Evolutionary conservation across 1,140 invertebrate species (phyloP), one percentile per base, ranked within the genome.

Genomic region (Holotrichia oblita): DNA sequence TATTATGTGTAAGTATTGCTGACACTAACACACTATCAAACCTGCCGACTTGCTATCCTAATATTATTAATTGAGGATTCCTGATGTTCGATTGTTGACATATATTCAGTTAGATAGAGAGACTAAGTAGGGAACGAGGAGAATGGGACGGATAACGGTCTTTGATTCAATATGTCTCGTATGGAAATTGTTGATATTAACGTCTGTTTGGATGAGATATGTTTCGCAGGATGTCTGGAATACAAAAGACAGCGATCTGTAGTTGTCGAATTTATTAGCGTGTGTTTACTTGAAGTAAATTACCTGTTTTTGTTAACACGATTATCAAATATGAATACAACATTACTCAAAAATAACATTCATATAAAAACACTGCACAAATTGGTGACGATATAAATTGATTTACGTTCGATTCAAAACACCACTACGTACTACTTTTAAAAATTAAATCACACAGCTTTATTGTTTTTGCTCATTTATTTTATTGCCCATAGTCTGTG

Each of bases 41-140:
- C 48, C 48, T 55, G 17, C 48, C 48, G 48, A 55, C 48, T 55
- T 55, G 48, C 48, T 55, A 55, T 55, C 17, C 48, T 55, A 55
- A 55, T 55, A 55, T 55, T 55, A 55, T 55, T 55, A 55, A 55
- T 55, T 55, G 48, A 55, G 48, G 48, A 55, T 55, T 55, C 48
- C 48, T 55, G 48, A 17, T 17, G 48, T 55, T 55, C 48, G 48
- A 55, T 55, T 55, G 48, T 55, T 55, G 48, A 55, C 48, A 55
- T 55, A 55, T 55, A 55, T 55, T 14, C 17, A 55, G 14, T 6
- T 17, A 17, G 14, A 55, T 55, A 55, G 48, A 55, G n/a, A 55
- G 14, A 55, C 48, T 12, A 55, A n/a, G n/a, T 14, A 55, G 48
- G 14, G 14, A 55, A 17, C n/a, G 48, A 55, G 48, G 7, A n/a